Evolutionary conservation across 2,113 vertebrate species (phyloP).

Genomic region (Gasterosteus aculeatus): DNA sequence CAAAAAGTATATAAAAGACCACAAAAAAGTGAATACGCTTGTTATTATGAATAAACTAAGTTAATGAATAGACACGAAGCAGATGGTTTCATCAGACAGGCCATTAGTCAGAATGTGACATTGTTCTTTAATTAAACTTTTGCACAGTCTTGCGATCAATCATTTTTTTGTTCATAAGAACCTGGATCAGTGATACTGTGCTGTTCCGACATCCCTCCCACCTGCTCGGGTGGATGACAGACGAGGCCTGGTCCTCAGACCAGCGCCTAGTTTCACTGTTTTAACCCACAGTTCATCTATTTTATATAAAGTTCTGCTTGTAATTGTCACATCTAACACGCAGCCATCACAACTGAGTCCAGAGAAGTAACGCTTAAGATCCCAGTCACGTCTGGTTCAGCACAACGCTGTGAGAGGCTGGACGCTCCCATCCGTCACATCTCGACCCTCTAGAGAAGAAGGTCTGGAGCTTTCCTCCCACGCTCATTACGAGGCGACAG

Average conservation of each 20-base stretch:
- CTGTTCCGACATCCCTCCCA: background rate
- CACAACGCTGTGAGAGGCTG: background rate
- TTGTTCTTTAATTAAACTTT: background rate
- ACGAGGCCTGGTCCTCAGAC: no score
- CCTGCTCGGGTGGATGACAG: background rate
- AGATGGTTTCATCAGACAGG: background rate
- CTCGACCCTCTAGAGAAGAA: background rate
- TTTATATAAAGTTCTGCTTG: background rate
- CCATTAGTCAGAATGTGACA: background rate
- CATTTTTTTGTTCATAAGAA: background rate
- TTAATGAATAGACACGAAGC: background rate
- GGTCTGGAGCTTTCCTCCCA: background rate
- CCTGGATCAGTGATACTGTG: background rate
- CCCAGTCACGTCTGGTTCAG: background rate
- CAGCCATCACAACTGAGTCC: background rate
- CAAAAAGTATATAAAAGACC: constrained; percentile 13
- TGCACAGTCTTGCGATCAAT: background rate
- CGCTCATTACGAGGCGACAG: constrained; percentile 13
- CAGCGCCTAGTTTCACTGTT: background rate
- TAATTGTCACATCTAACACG: background rate
- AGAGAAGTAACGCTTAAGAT: background rate
- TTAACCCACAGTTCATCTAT: background rate
- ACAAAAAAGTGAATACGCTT: background rate
- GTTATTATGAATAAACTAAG: background rate
- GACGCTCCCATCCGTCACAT: background rate